Percentiles rank a stretch among this genome's conserved stretches.
Evolutionary conservation across 2,888 invertebrate genomes (phyloP).

Genomic region (Nomada hirtipes): DNA sequence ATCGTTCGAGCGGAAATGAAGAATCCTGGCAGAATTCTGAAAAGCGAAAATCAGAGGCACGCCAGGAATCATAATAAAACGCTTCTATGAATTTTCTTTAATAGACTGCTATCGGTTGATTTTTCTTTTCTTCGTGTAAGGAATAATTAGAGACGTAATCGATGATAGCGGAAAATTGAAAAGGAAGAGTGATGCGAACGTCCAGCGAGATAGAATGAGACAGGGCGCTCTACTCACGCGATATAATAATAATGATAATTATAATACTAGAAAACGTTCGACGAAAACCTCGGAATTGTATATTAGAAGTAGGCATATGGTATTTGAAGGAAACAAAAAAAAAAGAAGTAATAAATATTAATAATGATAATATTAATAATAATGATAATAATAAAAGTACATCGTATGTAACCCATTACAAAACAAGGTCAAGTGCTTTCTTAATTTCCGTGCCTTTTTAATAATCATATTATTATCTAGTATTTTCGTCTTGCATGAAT

Average conservation of each 20-base stretch:
- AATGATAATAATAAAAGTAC: slow-evolving; percentile 57
- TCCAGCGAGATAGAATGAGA: slow-evolving; percentile 5
- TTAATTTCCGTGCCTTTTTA: slow-evolving; percentile 81
- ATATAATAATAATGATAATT: slow-evolving; percentile 33
- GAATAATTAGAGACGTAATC: slow-evolving; percentile 11
- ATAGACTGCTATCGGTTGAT: slow-evolving; percentile 47
- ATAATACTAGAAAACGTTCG: slow-evolving; percentile 44
- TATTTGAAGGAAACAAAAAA: slow-evolving; percentile 64
- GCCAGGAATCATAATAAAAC: neutral
- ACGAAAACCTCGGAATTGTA: slow-evolving; percentile 70
- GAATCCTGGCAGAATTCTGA: slow-evolving; percentile 38
- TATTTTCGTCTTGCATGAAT: slow-evolving; percentile 64
- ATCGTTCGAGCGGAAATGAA: neutral
- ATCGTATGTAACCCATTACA: slow-evolving; percentile 66
- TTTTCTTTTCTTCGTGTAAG: slow-evolving; percentile 19
- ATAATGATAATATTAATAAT: slow-evolving; percentile 29
- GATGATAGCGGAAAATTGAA: slow-evolving; percentile 8
- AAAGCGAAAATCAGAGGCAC: slow-evolving; percentile 16
- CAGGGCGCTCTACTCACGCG: slow-evolving; percentile 35
- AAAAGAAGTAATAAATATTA: slow-evolving; percentile 10
- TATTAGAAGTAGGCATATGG: slow-evolving; percentile 75
- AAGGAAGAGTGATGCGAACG: slow-evolving; percentile 27
- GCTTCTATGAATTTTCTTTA: slow-evolving; percentile 21
- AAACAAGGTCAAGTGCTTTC: slow-evolving; percentile 76
- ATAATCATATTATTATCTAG: slow-evolving; percentile 48